Base-by-base conservation (phyloP, 2,113 vertebrate genomes). In the Pseudorasbora parva region DNA sequence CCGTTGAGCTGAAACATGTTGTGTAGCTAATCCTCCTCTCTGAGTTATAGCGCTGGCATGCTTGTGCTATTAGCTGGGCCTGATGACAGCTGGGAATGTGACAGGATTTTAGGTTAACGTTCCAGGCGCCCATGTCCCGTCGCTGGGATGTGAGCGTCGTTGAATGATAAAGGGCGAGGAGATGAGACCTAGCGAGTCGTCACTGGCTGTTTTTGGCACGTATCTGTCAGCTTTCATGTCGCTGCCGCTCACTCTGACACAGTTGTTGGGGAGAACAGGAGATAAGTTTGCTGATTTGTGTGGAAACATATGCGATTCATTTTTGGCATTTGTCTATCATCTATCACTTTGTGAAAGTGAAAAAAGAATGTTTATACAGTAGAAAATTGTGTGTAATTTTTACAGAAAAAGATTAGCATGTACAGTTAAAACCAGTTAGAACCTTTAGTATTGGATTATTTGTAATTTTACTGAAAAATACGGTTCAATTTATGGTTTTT, bases 31-130 rank as follows among this genome's bases (percentile, higher is more conserved):
- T 79, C 66, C 68, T 51, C 47, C 66, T 64, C 43, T 64, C 47
- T 71, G 56, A 84, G 41, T 80, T 59, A 23, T 43, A 54, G 66
- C 62, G 33, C 30, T 83, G 56, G 82, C 82, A 79, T 72, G 51
- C n/a, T 54, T 23, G 71, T 60, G 30, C 41, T 62, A 33, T 80
- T 17, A 80, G 83, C 68, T 59, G 33, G 82, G 77, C 33, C 76
- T 64, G 85, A 78, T 79, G 81, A 86, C 85, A 74, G 85, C 85
- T 78, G 81, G 68, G 75, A 66, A 73, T 77, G 80, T 54, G 62
- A 43, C n/a, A 21, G 41, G 59, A 54, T 75, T 76, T 49, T 59
- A 73, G 80, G 68, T 66, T 79, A 66, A 78, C 27, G 74, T 25
- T 64, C 25, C 33, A 56, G 73, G 45, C 47, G 56, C 47, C 83